Percentiles rank a stretch among this genome's conserved stretches.
Evolutionary conservation across 2,888 invertebrate species (phyloP).

Genomic region (Microchrysa polita): DNA sequence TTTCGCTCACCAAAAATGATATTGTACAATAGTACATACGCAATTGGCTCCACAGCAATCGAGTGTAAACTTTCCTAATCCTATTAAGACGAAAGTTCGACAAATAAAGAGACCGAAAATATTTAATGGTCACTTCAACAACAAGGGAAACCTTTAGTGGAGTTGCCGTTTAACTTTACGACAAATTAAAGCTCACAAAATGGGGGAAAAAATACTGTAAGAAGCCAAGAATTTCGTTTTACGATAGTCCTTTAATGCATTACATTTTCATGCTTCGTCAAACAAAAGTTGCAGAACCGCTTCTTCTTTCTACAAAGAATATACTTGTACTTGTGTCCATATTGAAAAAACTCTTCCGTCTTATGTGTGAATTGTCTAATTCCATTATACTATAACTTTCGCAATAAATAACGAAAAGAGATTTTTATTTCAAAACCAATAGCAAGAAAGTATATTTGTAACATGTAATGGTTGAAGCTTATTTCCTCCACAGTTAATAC

Average conservation of each 20-base stretch:
- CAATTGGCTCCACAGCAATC: no score
- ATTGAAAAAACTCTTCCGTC: neutral
- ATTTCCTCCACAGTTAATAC: neutral
- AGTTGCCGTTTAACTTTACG: no score
- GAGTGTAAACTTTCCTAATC: no score
- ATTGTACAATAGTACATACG: no score
- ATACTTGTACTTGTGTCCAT: slow-evolving; percentile 1
- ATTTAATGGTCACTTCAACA: no score
- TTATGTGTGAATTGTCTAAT: slow-evolving; percentile 27
- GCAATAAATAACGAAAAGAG: slow-evolving; percentile 24
- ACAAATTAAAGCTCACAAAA: no score
- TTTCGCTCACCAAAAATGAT: no score
- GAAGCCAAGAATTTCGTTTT: neutral
- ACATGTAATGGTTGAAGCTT: slow-evolving; percentile 7
- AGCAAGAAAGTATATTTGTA: neutral
- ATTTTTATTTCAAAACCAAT: slow-evolving; percentile 21
- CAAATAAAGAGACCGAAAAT: no score
- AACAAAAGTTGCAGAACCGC: slow-evolving; percentile 17
- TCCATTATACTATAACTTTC: slow-evolving; percentile 32
- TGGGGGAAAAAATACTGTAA: no score
- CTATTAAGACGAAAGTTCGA: no score
- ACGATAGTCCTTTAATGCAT: neutral
- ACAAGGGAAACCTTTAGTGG: no score
- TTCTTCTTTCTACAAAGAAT: slow-evolving; percentile 8
- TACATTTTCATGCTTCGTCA: slow-evolving; percentile 25